These are phyloP conservation scores for Pampusana beccarii DNA, from an alignment of 2,113 vertebrate genomes.

Conservation along the genomic window DNA sequence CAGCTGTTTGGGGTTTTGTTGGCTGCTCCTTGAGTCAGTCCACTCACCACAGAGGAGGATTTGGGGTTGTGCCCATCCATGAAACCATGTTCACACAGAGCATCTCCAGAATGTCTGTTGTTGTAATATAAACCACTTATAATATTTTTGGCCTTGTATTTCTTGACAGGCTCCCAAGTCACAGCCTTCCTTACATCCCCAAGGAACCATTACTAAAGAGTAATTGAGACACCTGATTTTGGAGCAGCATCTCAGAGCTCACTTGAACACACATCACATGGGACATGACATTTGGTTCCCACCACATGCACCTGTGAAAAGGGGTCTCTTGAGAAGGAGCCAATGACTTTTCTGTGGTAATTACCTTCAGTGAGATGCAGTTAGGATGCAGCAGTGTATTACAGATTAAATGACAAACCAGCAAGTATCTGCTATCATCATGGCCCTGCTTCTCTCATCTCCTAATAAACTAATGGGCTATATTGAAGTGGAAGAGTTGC, in stretches of 20 bases:
- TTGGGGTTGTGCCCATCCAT: background rate
- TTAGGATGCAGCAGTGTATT: background rate
- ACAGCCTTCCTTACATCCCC: background rate
- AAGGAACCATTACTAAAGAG: background rate
- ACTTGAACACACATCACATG: background rate
- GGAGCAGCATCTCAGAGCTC: background rate
- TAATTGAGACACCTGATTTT: background rate
- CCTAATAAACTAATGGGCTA: background rate
- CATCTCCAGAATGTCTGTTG: background rate
- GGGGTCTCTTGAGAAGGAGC: background rate
- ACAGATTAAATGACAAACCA: background rate
- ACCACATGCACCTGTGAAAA: background rate
- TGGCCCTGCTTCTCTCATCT: background rate
- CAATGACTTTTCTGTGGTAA: background rate
- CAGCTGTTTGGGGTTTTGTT: background rate
- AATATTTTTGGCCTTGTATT: background rate
- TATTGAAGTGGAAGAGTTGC: background rate
- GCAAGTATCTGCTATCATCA: background rate
- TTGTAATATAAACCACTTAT: background rate
- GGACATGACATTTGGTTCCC: background rate
- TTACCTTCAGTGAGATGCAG: background rate
- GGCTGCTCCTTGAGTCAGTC: background rate
- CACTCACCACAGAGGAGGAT: background rate
- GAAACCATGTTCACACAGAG: background rate
- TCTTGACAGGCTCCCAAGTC: background rate